Conservation (phyloP, 2,888 invertebrate genomes). For the Acheta domesticus region DNA sequence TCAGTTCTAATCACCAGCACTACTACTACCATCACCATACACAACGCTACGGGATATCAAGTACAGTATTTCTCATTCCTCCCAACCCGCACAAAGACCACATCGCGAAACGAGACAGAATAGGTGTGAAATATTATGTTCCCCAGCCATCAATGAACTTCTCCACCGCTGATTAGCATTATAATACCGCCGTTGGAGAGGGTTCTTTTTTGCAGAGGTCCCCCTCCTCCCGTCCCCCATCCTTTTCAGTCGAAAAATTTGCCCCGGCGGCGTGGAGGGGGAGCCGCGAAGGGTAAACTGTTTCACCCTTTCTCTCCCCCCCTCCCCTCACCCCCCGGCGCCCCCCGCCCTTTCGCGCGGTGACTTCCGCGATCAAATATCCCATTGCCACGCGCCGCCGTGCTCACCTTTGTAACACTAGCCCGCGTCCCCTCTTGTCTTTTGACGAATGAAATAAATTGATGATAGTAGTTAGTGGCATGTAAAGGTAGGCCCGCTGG, state of each 20-base stretch:
- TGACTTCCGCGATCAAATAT: constrained; percentile 11
- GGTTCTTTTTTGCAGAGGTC: neutral
- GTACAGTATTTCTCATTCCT: no score
- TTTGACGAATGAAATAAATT: neutral
- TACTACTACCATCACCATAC: no score
- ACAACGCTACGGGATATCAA: no score
- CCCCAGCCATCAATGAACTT: neutral
- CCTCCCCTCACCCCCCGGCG: neutral
- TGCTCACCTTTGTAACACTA: neutral
- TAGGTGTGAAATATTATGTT: neutral
- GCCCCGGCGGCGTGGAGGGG: neutral
- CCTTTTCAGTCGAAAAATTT: neutral
- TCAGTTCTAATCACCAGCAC: no score
- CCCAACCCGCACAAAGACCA: neutral
- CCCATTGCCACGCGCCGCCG: neutral
- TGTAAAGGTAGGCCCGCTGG: neutral
- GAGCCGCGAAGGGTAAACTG: neutral
- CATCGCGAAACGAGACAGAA: neutral
- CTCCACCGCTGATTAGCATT: neutral
- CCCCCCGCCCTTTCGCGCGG: neutral
- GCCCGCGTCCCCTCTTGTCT: neutral
- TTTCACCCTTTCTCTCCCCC: neutral
- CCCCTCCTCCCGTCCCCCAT: neutral
- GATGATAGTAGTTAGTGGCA: constrained; percentile 9
- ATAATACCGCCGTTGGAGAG: neutral